Evolutionary conservation across 2,888 invertebrate species (phyloP), one percentile per base, ranked within the genome.

Genomic region (Hydriomena furcata): DNA sequence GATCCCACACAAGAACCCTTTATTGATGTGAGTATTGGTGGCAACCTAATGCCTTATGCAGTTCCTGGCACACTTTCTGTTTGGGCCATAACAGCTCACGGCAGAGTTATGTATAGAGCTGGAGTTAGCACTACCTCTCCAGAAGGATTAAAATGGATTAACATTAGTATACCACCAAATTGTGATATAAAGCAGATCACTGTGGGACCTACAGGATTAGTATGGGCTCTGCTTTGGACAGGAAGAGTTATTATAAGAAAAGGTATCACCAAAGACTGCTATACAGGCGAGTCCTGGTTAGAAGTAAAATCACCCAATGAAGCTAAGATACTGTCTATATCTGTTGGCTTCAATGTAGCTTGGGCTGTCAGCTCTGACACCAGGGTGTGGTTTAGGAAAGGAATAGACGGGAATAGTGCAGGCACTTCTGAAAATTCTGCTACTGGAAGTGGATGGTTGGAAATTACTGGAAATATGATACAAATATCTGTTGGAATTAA

Each of bases 51-150:
- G 60, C 94, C 96, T 38, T 95, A 95, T 71, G 95, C 95, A 12
- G 91, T 93, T 53, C 90, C 93, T 8, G 96, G 96, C 13, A 93
- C 93, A 27, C 91, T 97, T 66, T 90, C 95, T 52, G 97, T 98
- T 5, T 98, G 98, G 98, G 96, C 97, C 6, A 96, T 98, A 42
- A 98, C 98, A 20, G 95, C 97, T 23, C 95, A 97, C 74, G 98
- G 98, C 42, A 91, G 97, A 72, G 96, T 97, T 17, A 96, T 97
- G 95, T 96, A 95, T 70, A 93, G 98, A 64, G 93, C 94, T 50
- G 96, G 95, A 7, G 97, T 97, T 1, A 94, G 93, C 56, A 93
- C 93, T 37, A 93, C 92, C 27, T 94, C 95, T 11, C 98, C 98
- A 1, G 98, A 98, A 89, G 98, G 98, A 1, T 91, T 93, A 40